Base-by-base conservation (phyloP, 1,140 invertebrate genomes). In the Scaptomyza pallida region DNA sequence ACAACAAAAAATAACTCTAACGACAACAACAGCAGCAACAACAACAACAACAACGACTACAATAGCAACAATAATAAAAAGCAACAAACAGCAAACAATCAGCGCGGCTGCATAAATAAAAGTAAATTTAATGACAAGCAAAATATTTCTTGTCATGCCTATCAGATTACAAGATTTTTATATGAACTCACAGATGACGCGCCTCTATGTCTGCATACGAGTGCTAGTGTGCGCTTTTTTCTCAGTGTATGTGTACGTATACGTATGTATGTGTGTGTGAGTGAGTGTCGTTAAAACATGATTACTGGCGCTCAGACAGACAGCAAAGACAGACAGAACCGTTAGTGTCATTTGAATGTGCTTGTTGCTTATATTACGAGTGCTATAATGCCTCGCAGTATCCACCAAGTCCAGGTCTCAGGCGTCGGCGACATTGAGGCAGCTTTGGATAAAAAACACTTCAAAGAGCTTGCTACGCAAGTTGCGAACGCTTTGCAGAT, bases 101-200 rank as follows among this genome's bases (percentile, higher is more conserved):
- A 78, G 77, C 78, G 72, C 68, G 72, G 82, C 82, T 86, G 82
- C 82, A 86, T 86, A 86, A 86, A 86, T 86, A 86, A 86, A 86
- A 86, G 82, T 86, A 86, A 86, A 86, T 86, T 88, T 88, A 86
- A 86, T 86, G 82, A 86, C 82, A 86, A 86, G 82, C 82, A 86
- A 86, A 85, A 88, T 88, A 88, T 86, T 86, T 86, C 82, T 86
- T 86, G 82, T 86, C 82, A 86, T 86, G 82, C 82, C 82, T 86
- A 86, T 86, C 82, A 86, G 82, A 86, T 86, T 86, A 86, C 82
- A 86, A 86, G 82, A 85, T 85, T 85, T 85, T 77, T 85, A 85
- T 85, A 86, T 88, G 82, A 71, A 72, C 81, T 85, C 82, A 55
- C 73, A 75, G 70, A 82, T 79, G 82, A 86, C 72, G 78, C 68